Percentiles rank a stretch among this genome's conserved stretches.
phyloP scores from a whole-genome alignment of 1,140 invertebrate genomes.

The Portunus trituberculatus region DNA sequence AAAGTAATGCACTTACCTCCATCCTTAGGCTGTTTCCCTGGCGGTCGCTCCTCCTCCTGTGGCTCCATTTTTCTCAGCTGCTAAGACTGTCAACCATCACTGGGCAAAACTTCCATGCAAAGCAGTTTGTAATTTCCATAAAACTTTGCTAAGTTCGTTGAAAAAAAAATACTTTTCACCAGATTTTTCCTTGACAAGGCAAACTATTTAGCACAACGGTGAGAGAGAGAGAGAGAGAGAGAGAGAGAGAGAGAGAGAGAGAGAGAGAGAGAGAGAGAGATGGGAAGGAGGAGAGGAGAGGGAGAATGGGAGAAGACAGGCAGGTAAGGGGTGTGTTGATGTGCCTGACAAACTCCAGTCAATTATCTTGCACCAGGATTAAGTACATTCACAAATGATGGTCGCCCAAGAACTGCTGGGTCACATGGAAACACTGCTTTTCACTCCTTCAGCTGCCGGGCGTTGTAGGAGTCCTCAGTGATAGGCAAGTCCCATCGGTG shows the following conservation, averaged over 20 bases:
- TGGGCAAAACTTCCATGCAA: background rate
- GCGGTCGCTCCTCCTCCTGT: background rate
- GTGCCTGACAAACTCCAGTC: background rate
- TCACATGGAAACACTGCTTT: background rate
- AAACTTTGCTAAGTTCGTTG: background rate
- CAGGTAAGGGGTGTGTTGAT: background rate
- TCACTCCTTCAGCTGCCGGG: background rate
- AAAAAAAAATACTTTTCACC: background rate
- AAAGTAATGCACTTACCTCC: background rate
- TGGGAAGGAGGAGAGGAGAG: background rate
- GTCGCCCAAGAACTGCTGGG: background rate
- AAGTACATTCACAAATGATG: background rate
- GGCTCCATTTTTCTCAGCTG: conserved; percentile 34
- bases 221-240: background rate
- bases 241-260: background rate
- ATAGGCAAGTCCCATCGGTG: too few relatives aligned
- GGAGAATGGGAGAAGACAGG: background rate
- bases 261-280: background rate
- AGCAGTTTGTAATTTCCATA: background rate
- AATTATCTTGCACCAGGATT: background rate
- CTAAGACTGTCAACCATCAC: conserved; percentile 31
- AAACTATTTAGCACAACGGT: background rate
- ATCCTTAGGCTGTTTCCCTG: background rate
- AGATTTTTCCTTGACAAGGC: background rate
- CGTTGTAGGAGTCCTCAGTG: too few relatives aligned